A percentile compares a stretch with the other conserved stretches of the same genome.
phyloP scores from a whole-genome alignment of 1,140 invertebrate species.

The Hylaeus volcanicus region DNA sequence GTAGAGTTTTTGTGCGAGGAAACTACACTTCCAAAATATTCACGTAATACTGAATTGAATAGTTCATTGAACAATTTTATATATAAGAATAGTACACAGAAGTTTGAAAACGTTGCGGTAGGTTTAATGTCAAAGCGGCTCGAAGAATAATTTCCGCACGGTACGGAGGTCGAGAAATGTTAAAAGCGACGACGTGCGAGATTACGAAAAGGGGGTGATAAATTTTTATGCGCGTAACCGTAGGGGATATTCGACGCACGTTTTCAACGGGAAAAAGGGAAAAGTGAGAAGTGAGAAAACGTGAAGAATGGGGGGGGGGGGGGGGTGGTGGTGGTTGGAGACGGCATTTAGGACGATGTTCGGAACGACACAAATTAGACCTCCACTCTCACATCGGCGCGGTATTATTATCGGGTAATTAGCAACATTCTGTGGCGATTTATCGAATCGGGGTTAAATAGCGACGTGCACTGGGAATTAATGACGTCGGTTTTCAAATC shows the following conservation, averaged over 20 bases:
- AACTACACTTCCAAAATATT: no score
- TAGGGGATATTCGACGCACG: slow-evolving; percentile 24
- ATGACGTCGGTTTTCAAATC: slow-evolving; percentile 45
- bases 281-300: slow-evolving; percentile 17
- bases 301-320: not conserved
- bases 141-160: not conserved
- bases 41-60: no score
- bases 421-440: slow-evolving; percentile 48
- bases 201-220: not conserved
- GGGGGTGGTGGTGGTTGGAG: not conserved
- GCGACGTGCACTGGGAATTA: slow-evolving; percentile 49
- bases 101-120: not conserved
- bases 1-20: no score
- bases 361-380: slow-evolving; percentile 33
- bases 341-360: slow-evolving; percentile 20
- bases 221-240: slow-evolving; percentile 1
- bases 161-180: not conserved
- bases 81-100: no score
- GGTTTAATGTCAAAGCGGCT: not conserved
- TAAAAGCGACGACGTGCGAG: not conserved
- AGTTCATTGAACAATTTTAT: no score
- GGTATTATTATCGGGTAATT: slow-evolving; percentile 55
- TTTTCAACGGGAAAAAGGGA: not conserved
- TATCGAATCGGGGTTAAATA: slow-evolving; percentile 51
- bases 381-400: not conserved